Evolutionary conservation across 2,113 vertebrate genomes (phyloP), one percentile per base, ranked within the genome.

Genomic region (Bambusicola thoracicus): DNA sequence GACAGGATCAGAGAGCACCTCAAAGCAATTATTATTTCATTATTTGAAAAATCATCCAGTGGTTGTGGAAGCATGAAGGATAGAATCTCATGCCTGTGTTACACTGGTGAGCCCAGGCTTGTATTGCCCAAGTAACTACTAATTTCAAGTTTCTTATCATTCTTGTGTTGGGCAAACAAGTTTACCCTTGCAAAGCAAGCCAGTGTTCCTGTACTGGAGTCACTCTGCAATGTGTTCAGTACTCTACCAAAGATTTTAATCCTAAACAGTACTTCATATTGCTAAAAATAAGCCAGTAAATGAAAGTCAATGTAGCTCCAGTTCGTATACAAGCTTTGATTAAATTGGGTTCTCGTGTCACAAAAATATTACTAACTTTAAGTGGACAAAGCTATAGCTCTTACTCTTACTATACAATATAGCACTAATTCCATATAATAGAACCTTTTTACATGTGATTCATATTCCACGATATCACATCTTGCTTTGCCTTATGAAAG

Each of bases 11-110:
- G 46, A 69, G 36, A 85, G 11, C 44, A 76, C 41, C 13, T 76
- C 48, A 68, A 22, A 48, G 10, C 21, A 74, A 86, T 94, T 81
- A 80, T 49, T 56, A 55, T 91, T 93, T 92, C 21, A 44, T 41
- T 36, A 13, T 49, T 69, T 69, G 15, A 87, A 67, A 75, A 91
- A 81, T 15, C 25, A 14, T 22, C 32, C 14, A 49, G 2, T 16
- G 55, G 38, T 20, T 77, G 55, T 20, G 5, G 10, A 59, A 3
- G 11, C 48, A 32, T 40, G 38, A 87, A 59, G 20, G 46, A 21
- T 2, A 59, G 44, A 90, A 55, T 17, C 65, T 90, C 55, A 67
- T 24, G 22, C 14, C 17, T 69, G 8, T 59, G 13, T 63, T 77
- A 32, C n/a, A 55, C 11, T 40, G 29, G 13, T 30, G 12, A 69